These are phyloP conservation scores for zebrafish (Danio rerio) DNA, from an alignment of 2,113 vertebrate genomes.

Conservation along the genomic window DNA sequence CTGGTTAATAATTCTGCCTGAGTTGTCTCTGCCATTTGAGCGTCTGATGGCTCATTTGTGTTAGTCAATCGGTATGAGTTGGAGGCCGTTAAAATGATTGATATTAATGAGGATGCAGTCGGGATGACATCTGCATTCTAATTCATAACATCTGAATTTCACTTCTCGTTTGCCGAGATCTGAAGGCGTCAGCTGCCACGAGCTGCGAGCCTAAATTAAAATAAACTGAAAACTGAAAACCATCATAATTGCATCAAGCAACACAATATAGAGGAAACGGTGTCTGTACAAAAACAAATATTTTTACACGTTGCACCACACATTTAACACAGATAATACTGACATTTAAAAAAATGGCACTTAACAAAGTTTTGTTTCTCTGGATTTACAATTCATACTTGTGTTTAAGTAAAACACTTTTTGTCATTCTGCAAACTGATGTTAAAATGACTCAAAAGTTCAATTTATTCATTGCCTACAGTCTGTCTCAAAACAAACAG, in stretches of 20 bases:
- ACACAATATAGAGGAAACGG: neutral
- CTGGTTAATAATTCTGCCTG: slow-evolving; percentile 79
- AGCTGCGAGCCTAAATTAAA: slow-evolving; percentile 20
- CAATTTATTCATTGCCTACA: no score
- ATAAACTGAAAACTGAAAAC: slow-evolving; percentile 10
- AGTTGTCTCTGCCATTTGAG: slow-evolving; percentile 72
- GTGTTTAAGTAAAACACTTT: no score
- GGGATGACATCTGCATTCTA: slow-evolving; percentile 26
- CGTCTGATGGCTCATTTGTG: slow-evolving; percentile 59
- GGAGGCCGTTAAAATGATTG: slow-evolving; percentile 44
- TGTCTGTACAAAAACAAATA: neutral
- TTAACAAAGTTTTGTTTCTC: no score
- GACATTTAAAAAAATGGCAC: no score
- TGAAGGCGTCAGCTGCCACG: slow-evolving; percentile 32
- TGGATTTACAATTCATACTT: no score
- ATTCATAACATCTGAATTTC: slow-evolving; percentile 54
- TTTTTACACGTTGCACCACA: no score
- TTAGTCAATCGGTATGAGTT: slow-evolving; percentile 46
- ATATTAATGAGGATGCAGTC: slow-evolving; percentile 37
- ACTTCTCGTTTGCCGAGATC: slow-evolving; percentile 32
- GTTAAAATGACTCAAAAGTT: no score
- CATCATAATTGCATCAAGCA: neutral
- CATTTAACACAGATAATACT: no score
- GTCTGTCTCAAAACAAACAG: no score
- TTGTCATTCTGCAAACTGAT: no score